Evolutionary conservation across 2,797 vertebrate species (phyloP).

Genomic region (Neostethus bicornis): DNA sequence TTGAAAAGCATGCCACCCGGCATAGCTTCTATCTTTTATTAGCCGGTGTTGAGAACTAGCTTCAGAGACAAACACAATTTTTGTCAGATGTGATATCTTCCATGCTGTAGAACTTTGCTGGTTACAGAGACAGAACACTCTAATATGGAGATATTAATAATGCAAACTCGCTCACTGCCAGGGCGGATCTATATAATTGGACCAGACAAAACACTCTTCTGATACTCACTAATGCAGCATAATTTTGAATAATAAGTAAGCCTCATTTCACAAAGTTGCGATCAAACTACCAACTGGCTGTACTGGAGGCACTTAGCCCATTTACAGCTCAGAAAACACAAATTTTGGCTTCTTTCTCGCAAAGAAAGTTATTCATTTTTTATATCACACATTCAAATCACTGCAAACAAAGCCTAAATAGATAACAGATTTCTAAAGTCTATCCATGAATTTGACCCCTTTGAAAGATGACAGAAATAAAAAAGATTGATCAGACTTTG

Average conservation of each 20-base stretch:
- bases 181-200: slow-evolving; percentile 63
- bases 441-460: slow-evolving; percentile 6
- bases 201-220: slow-evolving; percentile 61
- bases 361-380: slow-evolving; percentile 7
- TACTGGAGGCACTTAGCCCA: background rate
- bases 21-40: slow-evolving; percentile 56
- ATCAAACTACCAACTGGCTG: slow-evolving; percentile 29
- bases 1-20: slow-evolving; percentile 49
- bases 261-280: slow-evolving; percentile 27
- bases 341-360: slow-evolving; percentile 4
- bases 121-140: slow-evolving; percentile 49
- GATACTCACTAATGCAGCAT: slow-evolving; percentile 51
- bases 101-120: slow-evolving; percentile 48
- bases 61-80: slow-evolving; percentile 67
- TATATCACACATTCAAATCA: slow-evolving; percentile 12
- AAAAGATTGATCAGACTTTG: slow-evolving; percentile 10
- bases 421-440: slow-evolving; percentile 5
- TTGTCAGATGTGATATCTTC: slow-evolving; percentile 66
- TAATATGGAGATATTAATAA: slow-evolving; percentile 68
- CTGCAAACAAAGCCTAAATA: slow-evolving; percentile 5
- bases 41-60: slow-evolving; percentile 46
- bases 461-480: slow-evolving; percentile 12
- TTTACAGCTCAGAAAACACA: slow-evolving; percentile 5
- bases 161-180: slow-evolving; percentile 50
- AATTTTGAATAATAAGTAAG: slow-evolving; percentile 55